These are phyloP conservation scores for Nephrocerus scutellatus DNA, from an alignment of 2,888 invertebrate species.

Conservation along the genomic window DNA sequence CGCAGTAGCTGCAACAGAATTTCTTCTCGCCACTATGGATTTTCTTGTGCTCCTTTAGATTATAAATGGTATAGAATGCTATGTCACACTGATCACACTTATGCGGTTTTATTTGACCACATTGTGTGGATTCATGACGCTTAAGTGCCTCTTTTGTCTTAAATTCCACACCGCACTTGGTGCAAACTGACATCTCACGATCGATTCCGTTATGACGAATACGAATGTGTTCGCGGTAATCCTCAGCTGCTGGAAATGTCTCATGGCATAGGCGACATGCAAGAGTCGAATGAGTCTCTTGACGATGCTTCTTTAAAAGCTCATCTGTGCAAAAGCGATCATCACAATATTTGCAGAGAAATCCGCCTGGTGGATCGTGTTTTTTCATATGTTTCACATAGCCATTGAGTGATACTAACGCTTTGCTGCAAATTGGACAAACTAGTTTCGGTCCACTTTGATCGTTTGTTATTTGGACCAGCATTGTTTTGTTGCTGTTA, in stretches of 20 bases:
- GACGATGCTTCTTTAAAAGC: slow-evolving; percentile 36
- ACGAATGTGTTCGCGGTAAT: slow-evolving; percentile 43
- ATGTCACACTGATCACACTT: slow-evolving; percentile 42
- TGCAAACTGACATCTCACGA: slow-evolving; percentile 43
- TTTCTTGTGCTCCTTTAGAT: slow-evolving; percentile 35
- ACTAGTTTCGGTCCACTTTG: slow-evolving; percentile 38
- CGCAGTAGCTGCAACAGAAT: slow-evolving; percentile 41
- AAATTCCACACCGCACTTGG: slow-evolving; percentile 47
- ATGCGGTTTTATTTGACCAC: slow-evolving; percentile 46
- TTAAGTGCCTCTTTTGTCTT: slow-evolving; percentile 44
- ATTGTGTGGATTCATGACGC: slow-evolving; percentile 42
- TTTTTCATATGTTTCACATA: slow-evolving; percentile 45
- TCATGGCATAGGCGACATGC: slow-evolving; percentile 43
- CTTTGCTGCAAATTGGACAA: slow-evolving; percentile 42
- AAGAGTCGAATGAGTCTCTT: slow-evolving; percentile 32
- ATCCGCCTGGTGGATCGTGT: slow-evolving; percentile 46
- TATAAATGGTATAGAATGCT: slow-evolving; percentile 36
- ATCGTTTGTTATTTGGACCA: slow-evolving; percentile 43
- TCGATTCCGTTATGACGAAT: slow-evolving; percentile 43
- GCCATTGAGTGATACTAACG: slow-evolving; percentile 36
- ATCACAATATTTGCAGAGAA: slow-evolving; percentile 43
- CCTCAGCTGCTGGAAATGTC: slow-evolving; percentile 37
- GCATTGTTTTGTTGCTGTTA: slow-evolving; percentile 29
- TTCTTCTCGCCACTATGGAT: slow-evolving; percentile 36
- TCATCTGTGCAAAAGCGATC: slow-evolving; percentile 36